phyloP scores from a whole-genome alignment of 2,888 invertebrate species.

The Drosophila robusta region DNA sequence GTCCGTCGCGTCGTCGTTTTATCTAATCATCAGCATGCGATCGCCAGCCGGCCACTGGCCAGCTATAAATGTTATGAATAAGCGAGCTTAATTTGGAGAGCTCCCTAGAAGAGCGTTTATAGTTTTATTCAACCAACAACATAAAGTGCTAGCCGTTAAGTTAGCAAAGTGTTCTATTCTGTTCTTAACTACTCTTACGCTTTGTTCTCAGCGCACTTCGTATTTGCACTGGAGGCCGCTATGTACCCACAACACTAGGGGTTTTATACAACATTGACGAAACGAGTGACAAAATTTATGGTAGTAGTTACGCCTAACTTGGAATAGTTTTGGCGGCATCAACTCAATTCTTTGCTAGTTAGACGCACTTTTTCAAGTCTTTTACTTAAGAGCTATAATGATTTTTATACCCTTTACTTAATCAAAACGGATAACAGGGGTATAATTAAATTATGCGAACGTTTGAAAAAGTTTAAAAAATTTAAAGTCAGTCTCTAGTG shows the following conservation, averaged over 20 bases:
- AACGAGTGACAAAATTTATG: slow-evolving; percentile 60
- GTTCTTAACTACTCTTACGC: slow-evolving; percentile 27
- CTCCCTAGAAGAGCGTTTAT: slow-evolving; percentile 64
- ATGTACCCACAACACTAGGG: slow-evolving; percentile 5
- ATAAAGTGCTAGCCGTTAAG: slow-evolving; percentile 62
- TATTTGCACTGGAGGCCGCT: slow-evolving; percentile 24
- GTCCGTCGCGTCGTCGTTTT: slow-evolving; percentile 43
- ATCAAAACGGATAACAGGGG: background rate
- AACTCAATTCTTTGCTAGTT: slow-evolving; percentile 15
- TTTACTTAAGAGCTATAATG: slow-evolving; percentile 16
- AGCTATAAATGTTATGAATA: slow-evolving; percentile 71
- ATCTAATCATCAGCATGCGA: slow-evolving; percentile 74
- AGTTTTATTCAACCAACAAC: slow-evolving; percentile 67
- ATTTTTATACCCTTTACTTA: background rate
- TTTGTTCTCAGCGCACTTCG: slow-evolving; percentile 20
- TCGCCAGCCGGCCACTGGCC: slow-evolving; percentile 19
- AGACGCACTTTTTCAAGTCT: slow-evolving; percentile 30
- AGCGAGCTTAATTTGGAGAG: slow-evolving; percentile 60
- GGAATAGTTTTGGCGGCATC: slow-evolving; percentile 7
- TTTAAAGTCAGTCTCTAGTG: too few species aligned
- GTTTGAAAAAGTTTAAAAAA: too few species aligned
- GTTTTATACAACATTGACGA: slow-evolving; percentile 57
- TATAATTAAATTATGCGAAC: background rate
- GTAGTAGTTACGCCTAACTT: slow-evolving; percentile 8
- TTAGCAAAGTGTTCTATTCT: slow-evolving; percentile 53